These are phyloP conservation scores for Aegotheles bennettii DNA, from an alignment of 2,113 vertebrate genomes.

Conservation along the genomic window DNA sequence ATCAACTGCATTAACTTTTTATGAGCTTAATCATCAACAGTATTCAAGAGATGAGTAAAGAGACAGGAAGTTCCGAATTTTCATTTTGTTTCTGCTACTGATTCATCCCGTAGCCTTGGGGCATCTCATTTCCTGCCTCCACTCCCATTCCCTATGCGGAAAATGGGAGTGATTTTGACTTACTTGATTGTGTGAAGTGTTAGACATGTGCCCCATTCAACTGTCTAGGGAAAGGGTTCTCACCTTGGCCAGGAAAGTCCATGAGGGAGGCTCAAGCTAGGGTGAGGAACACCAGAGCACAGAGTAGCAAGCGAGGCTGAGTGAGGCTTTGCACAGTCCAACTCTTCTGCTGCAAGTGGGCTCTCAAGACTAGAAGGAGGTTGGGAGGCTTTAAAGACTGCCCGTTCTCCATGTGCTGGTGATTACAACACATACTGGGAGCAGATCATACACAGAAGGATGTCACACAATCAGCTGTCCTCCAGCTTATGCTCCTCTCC, in stretches of 20 bases:
- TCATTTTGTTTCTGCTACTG: conserved; percentile 35
- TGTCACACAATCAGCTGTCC: neutral
- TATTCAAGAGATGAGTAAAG: conserved; percentile 47
- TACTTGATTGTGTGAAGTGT: neutral
- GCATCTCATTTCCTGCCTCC: conserved; percentile 57
- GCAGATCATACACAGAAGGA: neutral
- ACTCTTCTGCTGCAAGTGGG: neutral
- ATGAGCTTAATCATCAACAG: conserved; percentile 55
- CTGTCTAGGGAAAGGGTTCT: neutral
- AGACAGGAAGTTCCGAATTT: conserved; percentile 53
- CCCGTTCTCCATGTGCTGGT: neutral
- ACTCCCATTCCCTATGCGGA: neutral
- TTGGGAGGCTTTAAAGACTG: neutral
- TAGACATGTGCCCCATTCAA: neutral
- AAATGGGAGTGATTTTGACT: conserved; percentile 35
- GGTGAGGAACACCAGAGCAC: neutral
- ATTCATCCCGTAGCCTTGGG: conserved; percentile 43
- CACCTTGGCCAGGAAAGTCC: neutral
- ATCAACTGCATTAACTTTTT: conserved; percentile 25
- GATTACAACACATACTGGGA: neutral
- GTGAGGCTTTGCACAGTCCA: neutral
- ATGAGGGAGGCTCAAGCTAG: neutral
- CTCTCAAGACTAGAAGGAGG: neutral
- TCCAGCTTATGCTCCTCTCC: neutral
- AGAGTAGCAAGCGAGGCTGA: neutral